Evolutionary conservation across 1,140 invertebrate species (phyloP).

Genomic region (Periplaneta americana): DNA sequence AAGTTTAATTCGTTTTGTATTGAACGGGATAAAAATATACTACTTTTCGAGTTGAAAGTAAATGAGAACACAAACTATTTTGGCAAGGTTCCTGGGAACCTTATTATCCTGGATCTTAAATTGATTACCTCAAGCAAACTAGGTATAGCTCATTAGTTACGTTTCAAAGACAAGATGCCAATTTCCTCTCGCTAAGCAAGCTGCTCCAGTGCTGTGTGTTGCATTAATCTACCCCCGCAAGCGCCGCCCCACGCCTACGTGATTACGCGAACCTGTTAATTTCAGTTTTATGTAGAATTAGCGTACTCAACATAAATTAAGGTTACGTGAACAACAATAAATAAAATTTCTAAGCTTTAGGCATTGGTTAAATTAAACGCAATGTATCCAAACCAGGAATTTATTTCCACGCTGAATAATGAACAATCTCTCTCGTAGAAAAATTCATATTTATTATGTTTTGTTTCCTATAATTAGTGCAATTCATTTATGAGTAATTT

Average conservation of each 20-base stretch:
- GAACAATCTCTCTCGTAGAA: too few relatives aligned
- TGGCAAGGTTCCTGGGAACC: background rate
- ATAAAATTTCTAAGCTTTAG: background rate
- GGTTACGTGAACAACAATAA: background rate
- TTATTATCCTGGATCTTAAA: background rate
- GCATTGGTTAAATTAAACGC: too few relatives aligned
- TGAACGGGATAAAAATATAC: background rate
- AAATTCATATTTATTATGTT: too few relatives aligned
- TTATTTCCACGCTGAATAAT: too few relatives aligned
- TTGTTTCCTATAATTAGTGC: too few relatives aligned
- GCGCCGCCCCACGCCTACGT: background rate
- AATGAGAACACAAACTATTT: background rate
- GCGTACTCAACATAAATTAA: background rate
- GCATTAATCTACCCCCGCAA: background rate
- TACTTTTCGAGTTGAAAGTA: background rate
- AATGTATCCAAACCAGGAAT: too few relatives aligned
- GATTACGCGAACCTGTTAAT: background rate
- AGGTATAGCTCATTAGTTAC: background rate
- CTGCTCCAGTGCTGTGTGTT: background rate
- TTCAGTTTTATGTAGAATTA: too few relatives aligned
- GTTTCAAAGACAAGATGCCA: background rate
- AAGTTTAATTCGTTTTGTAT: too few relatives aligned
- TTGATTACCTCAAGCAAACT: background rate
- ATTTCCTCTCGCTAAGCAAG: background rate
- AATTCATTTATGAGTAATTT: too few relatives aligned